Conservation (phyloP, 2,888 invertebrate species). For the Cyrtodaria siliqua region DNA sequence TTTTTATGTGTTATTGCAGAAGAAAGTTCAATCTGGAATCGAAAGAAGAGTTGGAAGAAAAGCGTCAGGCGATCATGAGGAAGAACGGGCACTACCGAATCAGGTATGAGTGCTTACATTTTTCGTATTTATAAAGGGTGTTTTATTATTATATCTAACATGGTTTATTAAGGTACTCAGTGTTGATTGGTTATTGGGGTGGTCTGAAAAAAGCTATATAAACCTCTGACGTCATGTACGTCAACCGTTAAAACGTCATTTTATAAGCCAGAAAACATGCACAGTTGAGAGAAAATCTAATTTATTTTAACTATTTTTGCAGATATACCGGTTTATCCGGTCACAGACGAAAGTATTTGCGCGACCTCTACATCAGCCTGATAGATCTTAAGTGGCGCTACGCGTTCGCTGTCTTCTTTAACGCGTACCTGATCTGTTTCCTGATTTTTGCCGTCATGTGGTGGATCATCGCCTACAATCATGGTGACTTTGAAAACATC, state of each 20-base stretch:
- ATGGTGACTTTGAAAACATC: constrained; percentile 84
- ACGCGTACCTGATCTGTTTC: constrained; percentile 95
- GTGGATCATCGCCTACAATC: constrained; percentile 83
- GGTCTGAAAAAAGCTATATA: no score
- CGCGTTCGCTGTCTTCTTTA: constrained; percentile 95
- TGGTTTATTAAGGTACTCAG: no score
- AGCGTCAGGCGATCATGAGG: constrained; percentile 91
- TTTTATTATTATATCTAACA: no score
- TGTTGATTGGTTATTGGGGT: no score
- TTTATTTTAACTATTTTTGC: no score
- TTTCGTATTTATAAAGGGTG: no score
- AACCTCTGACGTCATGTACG: no score
- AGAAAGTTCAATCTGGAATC: constrained; percentile 64
- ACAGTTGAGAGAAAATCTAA: no score
- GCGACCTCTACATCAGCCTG: constrained; percentile 96
- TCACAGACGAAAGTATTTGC: constrained; percentile 88
- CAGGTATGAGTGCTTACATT: no score
- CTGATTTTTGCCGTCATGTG: constrained; percentile 90
- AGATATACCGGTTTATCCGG: constrained; percentile 96
- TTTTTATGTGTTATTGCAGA: constrained; percentile 14
- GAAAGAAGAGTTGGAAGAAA: constrained; percentile 57
- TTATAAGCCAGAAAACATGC: no score
- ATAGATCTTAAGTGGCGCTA: constrained; percentile 96
- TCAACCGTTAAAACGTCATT: no score
- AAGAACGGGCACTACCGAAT: constrained; percentile 99